Evolutionary conservation across 2,888 invertebrate genomes (phyloP).

Genomic region (Geophilus truncorum): DNA sequence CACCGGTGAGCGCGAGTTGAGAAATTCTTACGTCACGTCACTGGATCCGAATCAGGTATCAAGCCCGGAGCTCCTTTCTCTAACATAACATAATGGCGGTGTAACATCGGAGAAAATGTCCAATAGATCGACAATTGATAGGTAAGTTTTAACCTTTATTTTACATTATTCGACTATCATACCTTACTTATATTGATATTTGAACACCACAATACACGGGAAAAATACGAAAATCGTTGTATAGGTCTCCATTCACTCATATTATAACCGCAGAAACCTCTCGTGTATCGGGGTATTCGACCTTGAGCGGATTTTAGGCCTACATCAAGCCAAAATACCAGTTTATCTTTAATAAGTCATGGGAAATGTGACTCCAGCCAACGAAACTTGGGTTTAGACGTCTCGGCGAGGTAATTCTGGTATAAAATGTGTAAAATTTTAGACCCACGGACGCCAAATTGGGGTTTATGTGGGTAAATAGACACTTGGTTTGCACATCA

Average conservation of each 20-base stretch:
- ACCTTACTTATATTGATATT: background rate
- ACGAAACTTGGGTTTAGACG: background rate
- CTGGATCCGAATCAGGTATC: background rate
- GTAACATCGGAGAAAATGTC: slow-evolving; percentile 30
- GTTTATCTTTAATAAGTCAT: background rate
- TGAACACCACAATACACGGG: background rate
- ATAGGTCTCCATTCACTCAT: background rate
- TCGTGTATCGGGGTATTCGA: slow-evolving; percentile 8
- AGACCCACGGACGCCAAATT: too few relatives aligned
- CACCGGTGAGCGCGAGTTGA: background rate
- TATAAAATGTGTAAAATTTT: background rate
- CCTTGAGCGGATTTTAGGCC: slow-evolving; percentile 7
- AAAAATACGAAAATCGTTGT: background rate
- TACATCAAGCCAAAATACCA: background rate
- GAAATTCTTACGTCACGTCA: background rate
- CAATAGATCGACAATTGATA: slow-evolving; percentile 22
- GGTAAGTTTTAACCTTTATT: background rate
- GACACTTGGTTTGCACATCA: background rate
- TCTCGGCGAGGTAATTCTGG: background rate
- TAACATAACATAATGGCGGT: slow-evolving; percentile 28
- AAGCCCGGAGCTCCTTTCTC: background rate
- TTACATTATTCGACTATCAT: background rate
- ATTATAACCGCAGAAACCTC: background rate
- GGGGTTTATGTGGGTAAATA: too few relatives aligned
- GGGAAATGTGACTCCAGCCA: background rate